These are phyloP conservation scores for Aphyosemion australe DNA, from an alignment of 2,113 vertebrate genomes.

Conservation along the genomic window DNA sequence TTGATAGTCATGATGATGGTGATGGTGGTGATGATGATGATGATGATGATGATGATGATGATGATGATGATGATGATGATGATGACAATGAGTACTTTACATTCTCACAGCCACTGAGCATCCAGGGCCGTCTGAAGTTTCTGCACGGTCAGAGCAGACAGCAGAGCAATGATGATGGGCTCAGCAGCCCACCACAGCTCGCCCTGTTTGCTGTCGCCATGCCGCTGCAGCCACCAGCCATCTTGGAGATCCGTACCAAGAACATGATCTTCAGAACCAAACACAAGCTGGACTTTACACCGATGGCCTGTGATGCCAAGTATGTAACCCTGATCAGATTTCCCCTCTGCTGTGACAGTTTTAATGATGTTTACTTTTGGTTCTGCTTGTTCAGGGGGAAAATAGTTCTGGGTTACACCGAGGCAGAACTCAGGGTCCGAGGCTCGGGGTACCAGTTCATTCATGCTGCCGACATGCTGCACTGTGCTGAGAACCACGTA, in stretches of 20 bases:
- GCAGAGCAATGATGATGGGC: conserved; percentile 42
- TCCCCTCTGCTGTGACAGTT: neutral
- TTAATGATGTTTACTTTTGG: fast-evolving
- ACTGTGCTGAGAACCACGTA: conserved; percentile 80
- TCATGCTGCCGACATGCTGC: conserved; percentile 80
- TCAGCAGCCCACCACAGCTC: conserved; percentile 64
- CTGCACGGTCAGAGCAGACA: conserved; percentile 76
- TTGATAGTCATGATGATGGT: no score
- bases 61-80: neutral
- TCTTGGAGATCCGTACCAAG: conserved; percentile 80
- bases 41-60: no score
- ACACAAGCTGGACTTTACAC: conserved; percentile 85
- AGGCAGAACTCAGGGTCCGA: conserved; percentile 75
- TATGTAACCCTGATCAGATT: conserved; percentile 15
- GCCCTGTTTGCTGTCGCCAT: conserved; percentile 82
- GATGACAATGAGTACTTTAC: neutral
- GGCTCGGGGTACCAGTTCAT: conserved; percentile 82
- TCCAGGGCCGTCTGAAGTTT: conserved; percentile 83
- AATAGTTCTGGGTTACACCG: conserved; percentile 79
- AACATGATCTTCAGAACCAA: conserved; percentile 84
- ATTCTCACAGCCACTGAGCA: conserved; percentile 74
- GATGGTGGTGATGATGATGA: no score
- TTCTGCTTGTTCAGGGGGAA: conserved; percentile 65
- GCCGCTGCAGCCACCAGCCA: conserved; percentile 76
- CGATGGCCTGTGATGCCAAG: conserved; percentile 81